Conservation (phyloP, 2,888 invertebrate species). For the Philhelius pedissequus region DNA sequence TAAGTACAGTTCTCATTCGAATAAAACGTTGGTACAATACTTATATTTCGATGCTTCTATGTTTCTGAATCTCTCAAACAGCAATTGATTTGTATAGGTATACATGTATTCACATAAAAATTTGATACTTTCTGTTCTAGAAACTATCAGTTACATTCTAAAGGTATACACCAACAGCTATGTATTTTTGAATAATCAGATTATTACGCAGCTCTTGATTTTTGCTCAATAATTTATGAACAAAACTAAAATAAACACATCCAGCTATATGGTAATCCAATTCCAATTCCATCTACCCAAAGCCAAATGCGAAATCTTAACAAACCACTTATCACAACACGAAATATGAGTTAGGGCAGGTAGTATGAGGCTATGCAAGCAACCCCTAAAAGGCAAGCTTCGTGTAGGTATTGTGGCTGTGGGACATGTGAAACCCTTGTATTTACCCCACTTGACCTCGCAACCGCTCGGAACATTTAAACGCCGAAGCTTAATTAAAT, state of each 20-base stretch:
- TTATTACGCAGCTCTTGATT: constrained; percentile 45
- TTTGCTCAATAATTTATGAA: constrained; percentile 57
- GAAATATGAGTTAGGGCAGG: background rate
- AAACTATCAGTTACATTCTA: background rate
- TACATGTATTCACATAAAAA: too few relatives aligned
- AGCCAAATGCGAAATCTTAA: background rate
- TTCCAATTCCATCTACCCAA: constrained; percentile 2
- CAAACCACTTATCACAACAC: constrained; percentile 24
- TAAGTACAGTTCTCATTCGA: too few relatives aligned
- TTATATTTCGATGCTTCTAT: too few relatives aligned
- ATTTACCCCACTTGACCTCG: background rate
- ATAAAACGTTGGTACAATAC: too few relatives aligned
- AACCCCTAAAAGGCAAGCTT: background rate
- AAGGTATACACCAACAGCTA: background rate
- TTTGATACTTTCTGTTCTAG: background rate
- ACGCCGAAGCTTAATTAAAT: constrained; percentile 76
- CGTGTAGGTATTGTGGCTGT: background rate
- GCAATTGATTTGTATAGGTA: too few relatives aligned
- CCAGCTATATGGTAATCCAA: constrained; percentile 37
- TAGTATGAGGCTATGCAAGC: background rate
- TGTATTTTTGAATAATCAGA: constrained; percentile 43
- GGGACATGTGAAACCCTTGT: background rate
- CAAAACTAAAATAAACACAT: constrained; percentile 46
- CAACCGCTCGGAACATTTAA: constrained; percentile 31
- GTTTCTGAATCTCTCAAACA: too few relatives aligned